Evolutionary conservation across 2,888 invertebrate genomes (phyloP).

Genomic region (Julus scandinavius): DNA sequence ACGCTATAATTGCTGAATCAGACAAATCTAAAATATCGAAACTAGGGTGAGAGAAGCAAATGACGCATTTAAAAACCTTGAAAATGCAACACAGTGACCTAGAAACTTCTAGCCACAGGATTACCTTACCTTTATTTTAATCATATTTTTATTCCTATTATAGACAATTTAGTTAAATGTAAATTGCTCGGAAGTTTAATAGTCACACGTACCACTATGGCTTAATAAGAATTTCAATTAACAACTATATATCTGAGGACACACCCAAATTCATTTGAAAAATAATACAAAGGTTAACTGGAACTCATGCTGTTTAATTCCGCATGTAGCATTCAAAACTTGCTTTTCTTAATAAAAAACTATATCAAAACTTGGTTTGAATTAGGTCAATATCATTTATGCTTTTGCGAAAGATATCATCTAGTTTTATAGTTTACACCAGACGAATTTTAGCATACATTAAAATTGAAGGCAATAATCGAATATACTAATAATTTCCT

Average conservation of each 20-base stretch:
- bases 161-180: not conserved
- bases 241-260: not conserved
- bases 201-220: not conserved
- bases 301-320: not conserved
- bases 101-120: constrained; percentile 42
- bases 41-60: not conserved
- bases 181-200: not conserved
- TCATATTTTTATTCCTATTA: not conserved
- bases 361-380: not conserved
- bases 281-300: not conserved
- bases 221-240: not conserved
- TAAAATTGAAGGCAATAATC: too few species aligned
- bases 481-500: too few species aligned
- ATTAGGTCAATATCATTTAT: constrained; percentile 1
- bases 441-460: too few species aligned
- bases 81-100: constrained; percentile 41
- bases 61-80: constrained; percentile 50
- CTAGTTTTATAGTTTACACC: not conserved
- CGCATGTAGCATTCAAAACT: not conserved
- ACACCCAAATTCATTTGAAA: not conserved
- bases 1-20: constrained; percentile 5
- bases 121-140: constrained; percentile 28
- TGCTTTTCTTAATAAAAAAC: not conserved
- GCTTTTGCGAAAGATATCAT: not conserved
- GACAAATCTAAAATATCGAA: constrained; percentile 10